These are phyloP conservation scores for Hyperopisus bebe DNA, from an alignment of 2,113 vertebrate genomes.

Conservation along the genomic window DNA sequence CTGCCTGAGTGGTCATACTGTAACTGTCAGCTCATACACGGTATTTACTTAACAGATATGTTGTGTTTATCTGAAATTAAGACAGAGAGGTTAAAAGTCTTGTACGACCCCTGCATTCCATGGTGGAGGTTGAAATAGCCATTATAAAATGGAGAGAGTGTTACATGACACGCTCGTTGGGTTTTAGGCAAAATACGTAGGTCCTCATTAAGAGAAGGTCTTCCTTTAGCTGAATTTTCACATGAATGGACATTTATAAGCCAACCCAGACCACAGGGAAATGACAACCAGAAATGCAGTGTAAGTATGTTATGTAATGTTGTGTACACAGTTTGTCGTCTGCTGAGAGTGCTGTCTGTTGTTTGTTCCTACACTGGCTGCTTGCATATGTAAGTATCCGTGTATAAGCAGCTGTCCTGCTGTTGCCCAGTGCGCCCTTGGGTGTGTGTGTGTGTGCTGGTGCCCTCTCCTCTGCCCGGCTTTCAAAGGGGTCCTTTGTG, in stretches of 20 bases:
- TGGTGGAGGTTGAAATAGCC: background rate
- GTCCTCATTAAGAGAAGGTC: background rate
- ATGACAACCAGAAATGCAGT: background rate
- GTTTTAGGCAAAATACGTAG: background rate
- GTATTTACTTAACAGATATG: background rate
- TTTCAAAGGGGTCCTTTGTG: slow-evolving; percentile 66
- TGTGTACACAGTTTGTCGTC: slow-evolving; percentile 6
- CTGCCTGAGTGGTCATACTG: background rate
- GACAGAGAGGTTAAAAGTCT: background rate
- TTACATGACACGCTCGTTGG: background rate
- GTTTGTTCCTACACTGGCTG: slow-evolving; percentile 38
- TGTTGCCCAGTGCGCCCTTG: slow-evolving; percentile 46
- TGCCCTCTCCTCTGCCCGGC: slow-evolving; percentile 52
- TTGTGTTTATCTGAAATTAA: background rate
- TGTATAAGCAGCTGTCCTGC: slow-evolving; percentile 44
- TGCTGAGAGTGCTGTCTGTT: slow-evolving; percentile 31
- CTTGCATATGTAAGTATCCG: slow-evolving; percentile 38
- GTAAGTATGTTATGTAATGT: background rate
- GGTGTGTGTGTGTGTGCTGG: slow-evolving; percentile 48
- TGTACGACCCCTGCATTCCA: background rate
- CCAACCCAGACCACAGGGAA: background rate
- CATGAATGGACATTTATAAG: background rate
- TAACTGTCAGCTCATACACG: background rate
- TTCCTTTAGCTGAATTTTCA: background rate
- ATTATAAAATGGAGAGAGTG: background rate